Base-by-base conservation (phyloP, 1,140 invertebrate species). In the Cydia splendana region DNA sequence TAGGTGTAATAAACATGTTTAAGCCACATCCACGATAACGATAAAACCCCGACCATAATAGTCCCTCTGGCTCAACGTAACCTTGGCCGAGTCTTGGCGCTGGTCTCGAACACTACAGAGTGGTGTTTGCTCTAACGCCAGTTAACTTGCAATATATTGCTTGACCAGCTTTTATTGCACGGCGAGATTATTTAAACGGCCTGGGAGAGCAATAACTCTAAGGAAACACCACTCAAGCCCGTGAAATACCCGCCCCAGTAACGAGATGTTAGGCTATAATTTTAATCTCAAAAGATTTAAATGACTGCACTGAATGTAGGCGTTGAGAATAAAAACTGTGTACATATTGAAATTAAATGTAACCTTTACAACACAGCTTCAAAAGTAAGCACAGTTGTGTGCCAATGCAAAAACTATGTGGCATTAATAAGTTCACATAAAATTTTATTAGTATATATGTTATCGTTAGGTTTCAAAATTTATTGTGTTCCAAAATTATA, bases 181-280 rank as follows among this genome's bases (percentile, higher is more conserved):
- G 77, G 79, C 71, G 76, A 82, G 82, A 84, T 85, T 85, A 85
- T 85, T 85, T 84, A 85, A 85, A 82, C 82, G 79, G 81, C 79
- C 73, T 73, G 76, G 80, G 79, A 78, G 76, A 71, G 79, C 79
- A 77, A 84, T 85, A 80, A 85, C 80, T 85, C 78, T 75, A 74
- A 57, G 65, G 77, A 20, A 78, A 51, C 73, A 74, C n/a, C 77
- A 78, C 77, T 78, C 65, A 65, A 79, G 73, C 79, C 71, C 75
- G 76, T 76, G 34, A 65, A 77, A 77, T 76, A 76, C 51, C 62
- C 76, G 73, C 77, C 67, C 53, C 67, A 28, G 65, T 78, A 81
- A 81, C 79, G 77, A 82, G 81, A 79, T 79, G 48, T 73, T 78
- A 57, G 38, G 65, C 74, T 42, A 62, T 78, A 77, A 76, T 65